Conservation (phyloP, 2,113 vertebrate genomes). For the Semnornis frantzii region DNA sequence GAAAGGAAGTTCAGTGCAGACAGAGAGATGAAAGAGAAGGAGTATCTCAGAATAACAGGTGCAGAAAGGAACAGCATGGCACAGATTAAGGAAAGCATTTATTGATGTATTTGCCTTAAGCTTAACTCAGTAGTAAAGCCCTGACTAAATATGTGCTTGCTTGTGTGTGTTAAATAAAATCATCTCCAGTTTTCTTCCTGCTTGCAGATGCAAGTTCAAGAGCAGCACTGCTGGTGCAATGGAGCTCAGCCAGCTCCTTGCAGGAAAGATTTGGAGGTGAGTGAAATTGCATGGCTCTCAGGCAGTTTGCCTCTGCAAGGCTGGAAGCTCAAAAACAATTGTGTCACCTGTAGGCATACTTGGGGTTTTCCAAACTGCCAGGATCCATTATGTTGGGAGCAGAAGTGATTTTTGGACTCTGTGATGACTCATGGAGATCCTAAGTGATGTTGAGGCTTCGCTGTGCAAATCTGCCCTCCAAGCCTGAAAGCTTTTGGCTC, state of each 20-base stretch:
- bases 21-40: background rate
- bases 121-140: background rate
- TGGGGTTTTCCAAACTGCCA: background rate
- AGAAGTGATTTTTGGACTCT: background rate
- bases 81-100: background rate
- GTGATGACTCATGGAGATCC: background rate
- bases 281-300: background rate
- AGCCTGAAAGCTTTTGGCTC: background rate
- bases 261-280: background rate
- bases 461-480: background rate
- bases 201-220: background rate
- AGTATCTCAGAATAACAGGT: background rate
- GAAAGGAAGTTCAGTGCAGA: background rate
- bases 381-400: background rate
- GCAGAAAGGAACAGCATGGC: background rate
- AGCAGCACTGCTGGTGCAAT: background rate
- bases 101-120: background rate
- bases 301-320: background rate
- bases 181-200: background rate
- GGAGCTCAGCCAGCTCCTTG: background rate
- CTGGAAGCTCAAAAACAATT: background rate
- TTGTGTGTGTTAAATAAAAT: background rate
- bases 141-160: background rate
- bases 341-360: background rate
- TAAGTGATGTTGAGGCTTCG: accelerated